Conservation (phyloP, 2,888 invertebrate genomes). For the Podabrus alpinus region DNA sequence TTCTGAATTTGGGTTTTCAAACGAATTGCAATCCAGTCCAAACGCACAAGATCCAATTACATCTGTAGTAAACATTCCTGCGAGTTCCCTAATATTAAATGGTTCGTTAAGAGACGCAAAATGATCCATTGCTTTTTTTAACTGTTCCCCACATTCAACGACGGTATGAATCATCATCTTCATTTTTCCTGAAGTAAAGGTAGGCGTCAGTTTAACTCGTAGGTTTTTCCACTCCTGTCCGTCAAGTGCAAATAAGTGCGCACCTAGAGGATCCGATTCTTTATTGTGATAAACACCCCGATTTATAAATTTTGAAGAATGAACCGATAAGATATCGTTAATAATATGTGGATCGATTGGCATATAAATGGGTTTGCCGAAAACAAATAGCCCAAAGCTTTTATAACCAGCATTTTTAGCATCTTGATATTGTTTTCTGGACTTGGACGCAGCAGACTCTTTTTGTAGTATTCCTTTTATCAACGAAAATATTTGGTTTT, state of each 20-base stretch:
- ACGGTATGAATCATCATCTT: constrained; percentile 52
- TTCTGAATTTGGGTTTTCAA: constrained; percentile 57
- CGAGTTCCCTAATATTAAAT: constrained; percentile 54
- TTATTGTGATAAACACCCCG: constrained; percentile 45
- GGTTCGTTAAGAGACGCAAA: constrained; percentile 34
- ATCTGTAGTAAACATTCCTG: constrained; percentile 57
- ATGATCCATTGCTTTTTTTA: constrained; percentile 40
- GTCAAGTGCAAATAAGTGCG: constrained; percentile 42
- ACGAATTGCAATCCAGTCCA: constrained; percentile 61
- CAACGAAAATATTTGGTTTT: constrained; percentile 42
- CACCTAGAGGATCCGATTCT: constrained; percentile 44
- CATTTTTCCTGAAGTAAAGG: constrained; percentile 56
- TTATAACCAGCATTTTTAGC: constrained; percentile 32
- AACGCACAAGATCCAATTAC: constrained; percentile 62
- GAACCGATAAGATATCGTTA: constrained; percentile 46
- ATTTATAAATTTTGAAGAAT: constrained; percentile 49
- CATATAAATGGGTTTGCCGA: constrained; percentile 42
- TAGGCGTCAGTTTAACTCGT: constrained; percentile 51
- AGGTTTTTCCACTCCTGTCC: constrained; percentile 54
- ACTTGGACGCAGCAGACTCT: constrained; percentile 18
- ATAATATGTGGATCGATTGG: constrained; percentile 46
- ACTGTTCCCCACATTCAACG: constrained; percentile 40
- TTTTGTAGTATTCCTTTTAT: constrained; percentile 24
- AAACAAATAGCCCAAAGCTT: constrained; percentile 39
- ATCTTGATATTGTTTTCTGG: constrained; percentile 27